phyloP scores from a whole-genome alignment of 2,113 vertebrate genomes.

The Tachysurus fulvidraco region DNA sequence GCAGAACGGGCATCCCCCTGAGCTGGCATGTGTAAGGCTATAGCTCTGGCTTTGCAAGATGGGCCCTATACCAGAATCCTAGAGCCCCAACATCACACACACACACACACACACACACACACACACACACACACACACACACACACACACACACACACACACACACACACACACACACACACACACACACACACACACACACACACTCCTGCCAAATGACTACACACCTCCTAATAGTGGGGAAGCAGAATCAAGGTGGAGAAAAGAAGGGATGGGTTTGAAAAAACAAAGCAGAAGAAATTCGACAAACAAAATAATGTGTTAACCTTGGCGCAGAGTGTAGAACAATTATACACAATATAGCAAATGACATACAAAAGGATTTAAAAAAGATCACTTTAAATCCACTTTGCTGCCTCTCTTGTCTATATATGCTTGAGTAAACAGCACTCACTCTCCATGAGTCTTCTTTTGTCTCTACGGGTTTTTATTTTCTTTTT shows the following conservation, averaged over 20 bases:
- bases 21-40: constrained; percentile 51
- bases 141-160: constrained; percentile 13
- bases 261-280: not conserved
- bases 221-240: not conserved
- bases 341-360: constrained; percentile 7
- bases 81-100: constrained; percentile 2
- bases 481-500: not conserved
- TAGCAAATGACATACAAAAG: not conserved
- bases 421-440: not conserved
- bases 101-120: constrained; percentile 12
- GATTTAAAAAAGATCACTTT: not conserved
- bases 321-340: not conserved
- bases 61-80: constrained; percentile 41
- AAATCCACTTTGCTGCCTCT: constrained; percentile 3
- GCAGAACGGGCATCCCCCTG: constrained; percentile 40
- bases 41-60: constrained; percentile 29
- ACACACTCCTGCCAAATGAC: constrained; percentile 26
- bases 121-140: constrained; percentile 15
- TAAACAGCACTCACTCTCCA: not conserved
- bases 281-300: not conserved
- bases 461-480: not conserved
- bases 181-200: constrained; percentile 12
- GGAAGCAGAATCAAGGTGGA: not conserved
- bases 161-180: constrained; percentile 10
- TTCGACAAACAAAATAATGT: not conserved